phyloP scores from a whole-genome alignment of 1,140 invertebrate genomes.

The Mesaphorura yosii region DNA sequence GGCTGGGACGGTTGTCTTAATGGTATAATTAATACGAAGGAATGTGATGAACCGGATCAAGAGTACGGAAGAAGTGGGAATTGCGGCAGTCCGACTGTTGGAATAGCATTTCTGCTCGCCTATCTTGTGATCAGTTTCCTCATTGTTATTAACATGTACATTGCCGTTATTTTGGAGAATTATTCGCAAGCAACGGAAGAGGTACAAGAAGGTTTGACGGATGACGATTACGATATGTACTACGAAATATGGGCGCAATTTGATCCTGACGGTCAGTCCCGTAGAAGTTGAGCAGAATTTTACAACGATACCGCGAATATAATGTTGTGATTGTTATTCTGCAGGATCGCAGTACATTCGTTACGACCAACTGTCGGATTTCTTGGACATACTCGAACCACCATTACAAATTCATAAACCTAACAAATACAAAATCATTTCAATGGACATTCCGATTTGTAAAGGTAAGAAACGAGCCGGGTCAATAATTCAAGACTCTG shows the following conservation, averaged over 20 bases:
- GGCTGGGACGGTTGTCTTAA: slow-evolving; percentile 93
- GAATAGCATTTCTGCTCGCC: slow-evolving; percentile 84
- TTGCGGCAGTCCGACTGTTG: slow-evolving; percentile 83
- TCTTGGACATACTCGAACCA: slow-evolving; percentile 76
- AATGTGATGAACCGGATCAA: slow-evolving; percentile 74
- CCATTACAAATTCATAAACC: slow-evolving; percentile 93
- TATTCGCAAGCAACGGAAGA: slow-evolving; percentile 97
- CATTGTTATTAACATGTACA: slow-evolving; percentile 99
- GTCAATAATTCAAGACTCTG: too few species aligned
- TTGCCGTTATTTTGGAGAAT: slow-evolving; percentile 96
- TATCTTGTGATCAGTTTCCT: slow-evolving; percentile 96
- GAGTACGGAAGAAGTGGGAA: slow-evolving; percentile 76
- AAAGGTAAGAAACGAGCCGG: slow-evolving; percentile 47
- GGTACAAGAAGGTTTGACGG: slow-evolving; percentile 93
- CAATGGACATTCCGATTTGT: slow-evolving; percentile 97
- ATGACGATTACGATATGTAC: slow-evolving; percentile 99
- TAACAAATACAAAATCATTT: slow-evolving; percentile 97
- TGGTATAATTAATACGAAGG: slow-evolving; percentile 88
- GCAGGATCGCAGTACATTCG: slow-evolving; percentile 93
- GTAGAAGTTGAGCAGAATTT: too few species aligned
- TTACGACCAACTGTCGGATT: slow-evolving; percentile 84
- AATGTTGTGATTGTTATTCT: too few species aligned
- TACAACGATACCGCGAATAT: too few species aligned
- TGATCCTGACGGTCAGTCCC: slow-evolving; percentile 93
- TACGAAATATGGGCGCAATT: slow-evolving; percentile 90